A percentile compares a stretch with the other conserved stretches of the same genome.
phyloP scores from a whole-genome alignment of 2,113 vertebrate genomes.

The Neofelis nebulosa region DNA sequence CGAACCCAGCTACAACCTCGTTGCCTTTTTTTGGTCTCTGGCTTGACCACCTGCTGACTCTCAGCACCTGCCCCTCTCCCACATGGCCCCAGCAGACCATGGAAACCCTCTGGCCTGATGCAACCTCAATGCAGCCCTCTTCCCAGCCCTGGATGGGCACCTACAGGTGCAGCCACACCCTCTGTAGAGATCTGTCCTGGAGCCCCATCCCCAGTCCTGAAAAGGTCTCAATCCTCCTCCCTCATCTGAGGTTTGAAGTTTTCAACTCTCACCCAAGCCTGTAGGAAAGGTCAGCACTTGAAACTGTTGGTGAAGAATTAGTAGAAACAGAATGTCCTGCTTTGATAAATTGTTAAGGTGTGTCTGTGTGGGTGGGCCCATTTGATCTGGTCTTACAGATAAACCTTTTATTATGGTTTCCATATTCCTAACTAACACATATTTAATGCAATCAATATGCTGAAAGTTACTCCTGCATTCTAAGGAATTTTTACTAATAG shows the following conservation, averaged over 20 bases:
- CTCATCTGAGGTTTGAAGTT: not conserved
- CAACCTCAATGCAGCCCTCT: not conserved
- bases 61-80: not conserved
- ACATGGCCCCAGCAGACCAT: fast-evolving
- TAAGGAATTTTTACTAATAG: not conserved
- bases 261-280: not conserved
- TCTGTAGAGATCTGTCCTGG: not conserved
- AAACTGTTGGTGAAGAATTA: not conserved
- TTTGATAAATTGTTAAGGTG: not conserved
- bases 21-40: not conserved
- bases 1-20: not conserved
- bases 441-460: not conserved
- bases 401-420: not conserved
- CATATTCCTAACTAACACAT: not conserved
- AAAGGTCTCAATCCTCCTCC: not conserved
- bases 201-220: not conserved
- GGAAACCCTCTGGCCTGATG: not conserved
- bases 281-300: not conserved
- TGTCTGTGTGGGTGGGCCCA: not conserved
- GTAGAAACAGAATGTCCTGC: not conserved
- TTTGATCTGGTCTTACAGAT: not conserved
- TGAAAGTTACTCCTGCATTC: not conserved
- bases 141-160: fast-evolving
- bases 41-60: not conserved
- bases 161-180: fast-evolving